These are phyloP conservation scores for Turritopsis rubra DNA, from an alignment of 30 jellyfish, hydroid and myxozoan species.

Conservation along the genomic window DNA sequence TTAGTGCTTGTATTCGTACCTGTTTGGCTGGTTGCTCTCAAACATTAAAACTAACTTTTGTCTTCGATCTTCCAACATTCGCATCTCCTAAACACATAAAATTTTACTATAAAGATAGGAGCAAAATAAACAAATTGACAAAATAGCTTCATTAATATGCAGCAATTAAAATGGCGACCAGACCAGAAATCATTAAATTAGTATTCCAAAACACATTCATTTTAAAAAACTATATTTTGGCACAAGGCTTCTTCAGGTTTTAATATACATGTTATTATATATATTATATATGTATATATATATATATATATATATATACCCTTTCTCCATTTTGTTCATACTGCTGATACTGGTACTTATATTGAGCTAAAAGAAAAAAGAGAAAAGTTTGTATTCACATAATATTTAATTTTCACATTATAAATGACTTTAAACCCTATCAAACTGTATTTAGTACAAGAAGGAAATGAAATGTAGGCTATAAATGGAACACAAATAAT, in stretches of 20 bases:
- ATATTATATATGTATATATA: no score
- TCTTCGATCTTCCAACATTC: constrained; percentile 89
- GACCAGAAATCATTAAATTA: neutral
- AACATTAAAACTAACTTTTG: constrained; percentile 73
- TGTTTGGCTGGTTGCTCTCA: constrained; percentile 90
- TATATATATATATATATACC: constrained; percentile 38
- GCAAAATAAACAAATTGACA: neutral
- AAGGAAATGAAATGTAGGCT: neutral
- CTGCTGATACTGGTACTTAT: constrained; percentile 79
- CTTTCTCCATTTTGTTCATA: constrained; percentile 69
- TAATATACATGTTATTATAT: no score
- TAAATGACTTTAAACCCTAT: neutral
- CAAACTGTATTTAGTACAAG: neutral
- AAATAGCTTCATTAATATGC: neutral
- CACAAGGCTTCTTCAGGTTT: no score
- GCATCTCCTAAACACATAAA: constrained; percentile 46
- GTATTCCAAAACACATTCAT: neutral
- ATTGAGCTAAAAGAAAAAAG: constrained; percentile 36
- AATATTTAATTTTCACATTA: no score
- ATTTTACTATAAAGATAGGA: neutral
- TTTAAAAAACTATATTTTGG: neutral
- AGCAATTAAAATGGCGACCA: neutral
- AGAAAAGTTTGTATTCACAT: no score
- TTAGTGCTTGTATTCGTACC: constrained; percentile 33
- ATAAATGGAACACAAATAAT: neutral